Evolutionary conservation across 2,888 invertebrate genomes (phyloP), one percentile per base, ranked within the genome.

Genomic region (Orthonychiurus folsomi): DNA sequence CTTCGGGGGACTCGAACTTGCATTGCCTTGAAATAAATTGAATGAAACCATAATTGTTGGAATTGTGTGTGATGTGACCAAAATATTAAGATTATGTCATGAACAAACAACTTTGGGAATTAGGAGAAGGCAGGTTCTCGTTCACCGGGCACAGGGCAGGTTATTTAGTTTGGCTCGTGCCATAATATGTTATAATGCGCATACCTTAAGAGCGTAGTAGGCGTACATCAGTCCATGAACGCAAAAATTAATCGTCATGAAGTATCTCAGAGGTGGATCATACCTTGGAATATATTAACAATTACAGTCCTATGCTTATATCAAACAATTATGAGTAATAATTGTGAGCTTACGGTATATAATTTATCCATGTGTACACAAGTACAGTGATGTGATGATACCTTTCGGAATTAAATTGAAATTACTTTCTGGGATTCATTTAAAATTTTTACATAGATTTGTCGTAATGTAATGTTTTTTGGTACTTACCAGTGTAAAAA

Each of bases 301-400:
- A n/a, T n/a, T n/a, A n/a, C n/a, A n/a, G n/a, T n/a, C n/a, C n/a
- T n/a, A n/a, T n/a, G n/a, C n/a, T n/a, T n/a, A n/a, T n/a, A n/a
- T n/a, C n/a, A n/a, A n/a, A n/a, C n/a, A n/a, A n/a, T n/a, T n/a
- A n/a, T n/a, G n/a, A n/a, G n/a, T n/a, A n/a, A n/a, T n/a, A n/a
- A n/a, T n/a, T n/a, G n/a, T n/a, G n/a, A n/a, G n/a, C n/a, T n/a
- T n/a, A 71, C 60, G 64, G 68, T 61, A 65, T 65, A 64, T 76
- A 77, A 54, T 73, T 73, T 58, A 74, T 75, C 79, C 79, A 79
- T 27, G 76, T 74, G 72, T 78, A 79, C 53, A 79, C 73, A 50
- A 80, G 74, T 20, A 79, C 79, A 21, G 79, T 78, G 15, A 79
- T 77, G 71, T 80, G 80, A 71, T 79, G 79, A 69, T 79, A 79